Percentiles rank a stretch among this genome's conserved stretches.
Evolutionary conservation across 2,888 invertebrate species (phyloP).

Genomic region (Megaustenia siamemsis): DNA sequence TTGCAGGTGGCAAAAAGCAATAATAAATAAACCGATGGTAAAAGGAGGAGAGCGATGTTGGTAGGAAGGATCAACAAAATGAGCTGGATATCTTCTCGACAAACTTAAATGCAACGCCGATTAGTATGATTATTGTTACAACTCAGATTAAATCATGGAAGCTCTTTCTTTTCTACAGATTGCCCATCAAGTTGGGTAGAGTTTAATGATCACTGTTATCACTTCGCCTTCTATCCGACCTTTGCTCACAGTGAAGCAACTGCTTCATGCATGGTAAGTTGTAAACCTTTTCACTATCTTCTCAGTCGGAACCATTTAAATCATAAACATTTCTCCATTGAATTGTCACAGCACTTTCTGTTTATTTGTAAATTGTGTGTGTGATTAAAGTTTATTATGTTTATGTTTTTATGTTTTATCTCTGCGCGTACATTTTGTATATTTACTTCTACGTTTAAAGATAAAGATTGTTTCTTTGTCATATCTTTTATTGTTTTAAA

Average conservation of each 20-base stretch:
- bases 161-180: slow-evolving; percentile 60
- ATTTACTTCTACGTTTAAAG: background rate
- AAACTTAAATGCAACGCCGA: no score
- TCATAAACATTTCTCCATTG: no score
- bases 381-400: background rate
- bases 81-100: no score
- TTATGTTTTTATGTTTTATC: background rate
- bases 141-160: no score
- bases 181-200: slow-evolving; percentile 93
- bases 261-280: slow-evolving; percentile 51
- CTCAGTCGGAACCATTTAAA: background rate
- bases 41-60: no score
- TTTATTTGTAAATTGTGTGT: background rate
- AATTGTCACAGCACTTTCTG: no score
- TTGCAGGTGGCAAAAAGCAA: no score
- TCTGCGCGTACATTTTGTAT: background rate
- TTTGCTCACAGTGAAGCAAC: slow-evolving; percentile 85
- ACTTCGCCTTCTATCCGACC: slow-evolving; percentile 92
- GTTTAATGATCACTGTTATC: slow-evolving; percentile 89
- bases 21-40: no score
- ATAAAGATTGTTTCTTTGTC: background rate
- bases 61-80: no score
- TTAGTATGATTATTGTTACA: no score
- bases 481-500: no score
- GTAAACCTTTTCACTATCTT: background rate